Conservation (phyloP, 2,888 invertebrate genomes). For the Nephrotoma appendiculata region DNA sequence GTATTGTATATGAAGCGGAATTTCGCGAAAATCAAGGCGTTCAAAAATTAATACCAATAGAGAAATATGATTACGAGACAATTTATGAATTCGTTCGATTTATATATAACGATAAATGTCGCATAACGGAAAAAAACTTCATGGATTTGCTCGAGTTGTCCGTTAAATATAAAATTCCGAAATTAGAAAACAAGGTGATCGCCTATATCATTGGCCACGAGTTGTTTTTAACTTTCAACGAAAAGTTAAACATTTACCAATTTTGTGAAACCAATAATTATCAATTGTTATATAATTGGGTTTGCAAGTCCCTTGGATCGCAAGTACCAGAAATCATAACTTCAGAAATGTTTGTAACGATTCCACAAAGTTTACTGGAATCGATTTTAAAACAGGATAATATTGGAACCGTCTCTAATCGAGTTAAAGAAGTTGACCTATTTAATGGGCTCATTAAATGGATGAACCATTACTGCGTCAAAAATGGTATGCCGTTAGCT, state of each 20-base stretch:
- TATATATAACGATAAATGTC: background rate
- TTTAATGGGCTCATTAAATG: background rate
- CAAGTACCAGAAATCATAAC: background rate
- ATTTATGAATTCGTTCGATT: background rate
- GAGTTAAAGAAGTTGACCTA: background rate
- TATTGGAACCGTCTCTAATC: background rate
- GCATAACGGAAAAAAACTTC: background rate
- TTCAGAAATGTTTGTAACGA: background rate
- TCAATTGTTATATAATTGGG: background rate
- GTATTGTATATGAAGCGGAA: background rate
- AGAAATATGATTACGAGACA: background rate
- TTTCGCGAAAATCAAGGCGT: background rate
- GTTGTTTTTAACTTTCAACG: background rate
- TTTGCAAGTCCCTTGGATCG: background rate
- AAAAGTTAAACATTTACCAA: background rate
- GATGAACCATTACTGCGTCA: background rate
- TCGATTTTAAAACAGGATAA: no score
- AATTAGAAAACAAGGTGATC: background rate
- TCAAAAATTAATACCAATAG: background rate
- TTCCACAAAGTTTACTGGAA: background rate
- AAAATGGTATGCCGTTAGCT: background rate
- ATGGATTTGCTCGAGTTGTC: background rate
- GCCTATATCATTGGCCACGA: background rate
- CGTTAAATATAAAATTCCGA: background rate
- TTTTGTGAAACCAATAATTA: background rate